Conservation (phyloP, 2,888 invertebrate genomes). For the Plagodis pulveraria region DNA sequence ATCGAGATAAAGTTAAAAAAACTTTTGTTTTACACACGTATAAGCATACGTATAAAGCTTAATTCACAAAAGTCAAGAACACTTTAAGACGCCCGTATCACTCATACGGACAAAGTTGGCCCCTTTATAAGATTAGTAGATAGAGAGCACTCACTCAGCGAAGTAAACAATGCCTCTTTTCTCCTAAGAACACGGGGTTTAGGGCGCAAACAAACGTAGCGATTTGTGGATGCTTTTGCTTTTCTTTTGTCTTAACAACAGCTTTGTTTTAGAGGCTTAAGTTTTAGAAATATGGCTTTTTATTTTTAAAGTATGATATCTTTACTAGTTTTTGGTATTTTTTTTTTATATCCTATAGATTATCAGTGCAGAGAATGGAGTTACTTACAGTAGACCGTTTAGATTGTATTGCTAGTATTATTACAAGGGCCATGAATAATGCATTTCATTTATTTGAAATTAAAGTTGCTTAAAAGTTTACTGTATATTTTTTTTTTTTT, state of each 20-base stretch:
- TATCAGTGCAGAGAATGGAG: too few species aligned
- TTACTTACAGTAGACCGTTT: too few species aligned
- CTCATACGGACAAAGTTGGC: constrained; percentile 42
- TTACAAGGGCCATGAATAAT: too few species aligned
- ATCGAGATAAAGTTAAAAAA: constrained; percentile 6
- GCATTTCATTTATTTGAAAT: too few species aligned
- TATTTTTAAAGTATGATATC: constrained; percentile 3
- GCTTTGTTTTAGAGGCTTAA: constrained; percentile 38
- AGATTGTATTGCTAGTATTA: too few species aligned
- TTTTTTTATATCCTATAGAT: too few species aligned
- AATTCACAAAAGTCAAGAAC: constrained; percentile 42
- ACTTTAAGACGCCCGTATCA: constrained; percentile 42
- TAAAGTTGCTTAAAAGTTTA: too few species aligned
- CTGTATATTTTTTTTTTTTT: too few species aligned
- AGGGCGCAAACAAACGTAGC: constrained; percentile 41
- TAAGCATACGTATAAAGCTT: constrained; percentile 31
- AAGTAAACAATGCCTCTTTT: constrained; percentile 43
- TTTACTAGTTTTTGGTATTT: neutral
- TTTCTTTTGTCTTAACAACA: constrained; percentile 40
- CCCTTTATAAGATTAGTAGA: constrained; percentile 43
- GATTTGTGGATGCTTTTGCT: constrained; percentile 41
- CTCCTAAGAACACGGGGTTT: constrained; percentile 39
- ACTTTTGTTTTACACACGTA: constrained; percentile 23
- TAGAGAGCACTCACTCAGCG: constrained; percentile 39
- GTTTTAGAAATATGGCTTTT: constrained; percentile 25